Evolutionary conservation across 2,888 invertebrate genomes (phyloP).

Genomic region (Melangyna quadrimaculata): DNA sequence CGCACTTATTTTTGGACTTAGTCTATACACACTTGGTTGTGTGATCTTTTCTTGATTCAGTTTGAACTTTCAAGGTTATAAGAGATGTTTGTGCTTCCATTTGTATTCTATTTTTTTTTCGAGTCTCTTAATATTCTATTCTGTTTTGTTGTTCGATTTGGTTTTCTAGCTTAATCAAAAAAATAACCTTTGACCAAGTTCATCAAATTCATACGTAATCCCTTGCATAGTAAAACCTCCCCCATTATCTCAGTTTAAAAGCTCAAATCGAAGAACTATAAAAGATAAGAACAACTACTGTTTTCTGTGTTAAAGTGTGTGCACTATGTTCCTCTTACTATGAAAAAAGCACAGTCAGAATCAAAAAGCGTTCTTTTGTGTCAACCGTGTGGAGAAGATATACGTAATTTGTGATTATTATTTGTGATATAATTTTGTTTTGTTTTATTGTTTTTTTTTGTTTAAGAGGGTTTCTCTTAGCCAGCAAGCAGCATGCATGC

Average conservation of each 20-base stretch:
- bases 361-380: conserved; percentile 33
- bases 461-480: conserved; percentile 48
- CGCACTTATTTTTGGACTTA: conserved; percentile 72
- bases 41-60: conserved; percentile 61
- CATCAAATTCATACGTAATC: conserved; percentile 12
- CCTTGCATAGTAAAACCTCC: neutral
- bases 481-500: conserved; percentile 57
- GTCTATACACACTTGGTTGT: conserved; percentile 56
- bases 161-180: neutral
- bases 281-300: conserved; percentile 13
- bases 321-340: conserved; percentile 38
- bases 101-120: neutral
- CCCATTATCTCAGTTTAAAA: neutral
- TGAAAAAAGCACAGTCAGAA: neutral
- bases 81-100: conserved; percentile 16
- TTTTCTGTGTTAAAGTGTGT: conserved; percentile 6
- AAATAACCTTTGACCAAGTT: neutral
- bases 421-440: conserved; percentile 12
- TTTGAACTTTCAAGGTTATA: conserved; percentile 72
- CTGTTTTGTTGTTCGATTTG: conserved; percentile 8
- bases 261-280: conserved; percentile 5
- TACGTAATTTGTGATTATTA: conserved; percentile 48
- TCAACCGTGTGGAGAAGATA: conserved; percentile 20
- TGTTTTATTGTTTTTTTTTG: conserved; percentile 18
- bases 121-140: neutral